phyloP scores from a whole-genome alignment of 2,113 vertebrate species.

The Dinomys branickii region DNA sequence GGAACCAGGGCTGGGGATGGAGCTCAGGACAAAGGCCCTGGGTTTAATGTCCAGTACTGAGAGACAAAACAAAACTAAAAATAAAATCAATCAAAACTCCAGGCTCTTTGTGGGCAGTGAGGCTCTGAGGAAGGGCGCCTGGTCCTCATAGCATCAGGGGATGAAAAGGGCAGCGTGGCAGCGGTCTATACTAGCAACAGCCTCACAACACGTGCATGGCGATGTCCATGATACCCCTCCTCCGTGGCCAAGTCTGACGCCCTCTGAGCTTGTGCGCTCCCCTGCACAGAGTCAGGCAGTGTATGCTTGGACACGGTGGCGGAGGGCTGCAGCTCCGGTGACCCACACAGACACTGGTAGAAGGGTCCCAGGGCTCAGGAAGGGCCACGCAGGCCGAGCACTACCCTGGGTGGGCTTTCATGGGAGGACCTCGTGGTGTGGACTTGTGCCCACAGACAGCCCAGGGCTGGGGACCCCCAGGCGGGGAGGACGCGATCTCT shows the following conservation, averaged over 20 bases:
- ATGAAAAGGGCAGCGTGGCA: background rate
- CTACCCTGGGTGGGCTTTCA: background rate
- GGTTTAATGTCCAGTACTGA: background rate
- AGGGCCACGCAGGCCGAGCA: background rate
- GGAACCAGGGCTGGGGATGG: background rate
- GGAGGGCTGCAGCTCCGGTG: background rate
- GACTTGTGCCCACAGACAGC: background rate
- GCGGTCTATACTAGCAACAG: background rate
- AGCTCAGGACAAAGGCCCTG: background rate
- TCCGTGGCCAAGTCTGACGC: background rate
- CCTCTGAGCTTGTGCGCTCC: background rate
- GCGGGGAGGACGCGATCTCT: background rate
- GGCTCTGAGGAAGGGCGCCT: rapidly evolving
- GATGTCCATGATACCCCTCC: background rate
- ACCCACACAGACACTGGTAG: background rate
- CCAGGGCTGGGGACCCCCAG: rapidly evolving
- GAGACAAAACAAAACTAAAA: background rate
- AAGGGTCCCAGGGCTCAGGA: background rate
- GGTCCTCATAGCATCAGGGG: rapidly evolving
- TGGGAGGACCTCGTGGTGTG: background rate
- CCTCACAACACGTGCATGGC: rapidly evolving
- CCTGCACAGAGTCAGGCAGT: background rate
- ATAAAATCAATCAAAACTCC: background rate
- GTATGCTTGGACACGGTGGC: background rate
- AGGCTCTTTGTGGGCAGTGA: background rate